Conservation (phyloP, 2,797 vertebrate genomes). For the Siniperca scherzeri region DNA sequence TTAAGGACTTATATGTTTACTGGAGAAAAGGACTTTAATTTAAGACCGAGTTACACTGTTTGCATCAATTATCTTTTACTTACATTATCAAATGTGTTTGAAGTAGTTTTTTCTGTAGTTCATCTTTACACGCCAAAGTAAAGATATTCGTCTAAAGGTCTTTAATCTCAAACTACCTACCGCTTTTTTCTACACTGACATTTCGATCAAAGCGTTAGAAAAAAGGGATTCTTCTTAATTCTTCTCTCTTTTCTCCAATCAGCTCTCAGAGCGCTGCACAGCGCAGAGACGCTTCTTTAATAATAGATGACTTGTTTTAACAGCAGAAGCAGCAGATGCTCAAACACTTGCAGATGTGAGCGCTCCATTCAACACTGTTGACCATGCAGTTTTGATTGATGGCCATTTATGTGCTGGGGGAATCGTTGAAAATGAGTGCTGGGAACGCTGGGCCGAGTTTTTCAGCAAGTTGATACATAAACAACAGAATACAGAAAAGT, state of each 20-base stretch:
- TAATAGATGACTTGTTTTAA: conserved; percentile 11
- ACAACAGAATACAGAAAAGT: no score
- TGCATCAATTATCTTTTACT: no score
- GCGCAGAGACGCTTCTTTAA: conserved; percentile 8
- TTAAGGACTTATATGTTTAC: background rate
- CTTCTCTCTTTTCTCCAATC: background rate
- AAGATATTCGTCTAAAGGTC: background rate
- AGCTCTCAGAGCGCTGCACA: background rate
- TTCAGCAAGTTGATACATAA: no score
- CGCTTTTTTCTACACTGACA: background rate
- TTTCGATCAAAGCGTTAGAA: background rate
- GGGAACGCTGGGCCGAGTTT: no score
- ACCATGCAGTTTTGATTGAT: conserved; percentile 27
- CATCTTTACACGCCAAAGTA: no score
- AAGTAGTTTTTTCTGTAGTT: no score
- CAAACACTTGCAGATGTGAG: background rate
- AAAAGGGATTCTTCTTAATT: background rate
- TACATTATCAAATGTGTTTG: no score
- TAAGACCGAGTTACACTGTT: no score
- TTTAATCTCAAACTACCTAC: background rate
- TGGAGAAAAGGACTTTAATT: no score
- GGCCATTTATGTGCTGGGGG: background rate
- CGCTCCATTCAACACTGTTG: background rate
- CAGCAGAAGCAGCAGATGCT: background rate
- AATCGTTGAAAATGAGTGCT: no score